Conservation (phyloP, 2,797 vertebrate genomes). For the Rhadinocentrus ornatus region DNA sequence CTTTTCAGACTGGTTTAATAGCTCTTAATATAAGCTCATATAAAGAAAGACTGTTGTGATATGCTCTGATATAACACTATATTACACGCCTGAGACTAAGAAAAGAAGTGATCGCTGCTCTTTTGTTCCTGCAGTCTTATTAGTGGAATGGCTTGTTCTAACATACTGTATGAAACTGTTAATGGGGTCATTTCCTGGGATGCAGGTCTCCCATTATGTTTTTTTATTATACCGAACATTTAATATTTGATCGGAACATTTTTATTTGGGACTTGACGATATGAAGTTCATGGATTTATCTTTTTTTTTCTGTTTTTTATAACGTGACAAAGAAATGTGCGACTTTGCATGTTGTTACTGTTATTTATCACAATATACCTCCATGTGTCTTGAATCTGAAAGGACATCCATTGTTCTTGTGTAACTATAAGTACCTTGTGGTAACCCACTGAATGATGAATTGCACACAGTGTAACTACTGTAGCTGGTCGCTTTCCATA, state of each 20-base stretch:
- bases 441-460: slow-evolving; percentile 48
- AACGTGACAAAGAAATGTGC: slow-evolving; percentile 41
- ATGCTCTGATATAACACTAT: slow-evolving; percentile 36
- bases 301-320: slow-evolving; percentile 6
- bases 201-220: slow-evolving; percentile 75
- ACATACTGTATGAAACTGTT: slow-evolving; percentile 36
- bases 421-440: slow-evolving; percentile 43
- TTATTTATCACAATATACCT: slow-evolving; percentile 74
- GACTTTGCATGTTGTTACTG: slow-evolving; percentile 70
- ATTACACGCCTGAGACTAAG: slow-evolving; percentile 28
- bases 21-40: slow-evolving; percentile 54
- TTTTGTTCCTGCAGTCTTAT: slow-evolving; percentile 25
- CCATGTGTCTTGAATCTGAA: slow-evolving; percentile 61
- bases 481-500: slow-evolving; percentile 37
- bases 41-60: slow-evolving; percentile 58
- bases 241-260: slow-evolving; percentile 43
- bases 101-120: slow-evolving; percentile 38
- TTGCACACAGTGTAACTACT: slow-evolving; percentile 57
- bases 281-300: slow-evolving; percentile 9
- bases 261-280: slow-evolving; percentile 46
- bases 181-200: slow-evolving; percentile 46
- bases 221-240: slow-evolving; percentile 39
- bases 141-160: slow-evolving; percentile 41
- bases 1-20: slow-evolving; percentile 43
- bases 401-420: slow-evolving; percentile 41